Conservation (phyloP, 2,113 vertebrate genomes). For the Colossoma macropomum region DNA sequence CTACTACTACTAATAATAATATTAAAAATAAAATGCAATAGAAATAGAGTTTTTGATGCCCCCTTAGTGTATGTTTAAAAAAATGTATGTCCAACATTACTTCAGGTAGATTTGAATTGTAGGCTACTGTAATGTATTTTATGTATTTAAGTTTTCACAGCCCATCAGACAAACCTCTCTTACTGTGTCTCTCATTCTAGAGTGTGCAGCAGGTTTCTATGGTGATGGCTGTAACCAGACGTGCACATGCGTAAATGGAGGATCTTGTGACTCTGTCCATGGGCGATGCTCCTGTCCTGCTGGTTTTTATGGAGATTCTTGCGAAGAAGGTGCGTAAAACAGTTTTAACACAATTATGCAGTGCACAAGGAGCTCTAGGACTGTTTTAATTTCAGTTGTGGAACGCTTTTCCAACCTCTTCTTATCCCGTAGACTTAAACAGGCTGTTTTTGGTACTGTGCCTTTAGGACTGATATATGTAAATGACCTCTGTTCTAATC, state of each 20-base stretch:
- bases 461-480: too few relatives aligned
- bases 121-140: not conserved
- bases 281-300: constrained; percentile 79
- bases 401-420: too few relatives aligned
- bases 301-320: constrained; percentile 78
- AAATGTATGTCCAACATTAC: too few relatives aligned
- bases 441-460: too few relatives aligned
- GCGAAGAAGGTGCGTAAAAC: constrained; percentile 75
- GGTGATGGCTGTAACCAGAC: constrained; percentile 77
- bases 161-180: not conserved
- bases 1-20: too few relatives aligned
- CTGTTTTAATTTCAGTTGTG: not conserved
- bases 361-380: too few relatives aligned
- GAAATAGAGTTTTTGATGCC: too few relatives aligned
- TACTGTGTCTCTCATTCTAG: constrained; percentile 60
- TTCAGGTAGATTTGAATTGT: not conserved
- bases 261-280: constrained; percentile 73
- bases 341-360: not conserved
- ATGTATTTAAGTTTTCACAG: not conserved
- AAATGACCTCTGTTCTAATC: too few relatives aligned
- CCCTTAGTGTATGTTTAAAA: too few relatives aligned
- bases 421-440: too few relatives aligned
- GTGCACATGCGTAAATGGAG: constrained; percentile 79
- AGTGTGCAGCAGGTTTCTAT: constrained; percentile 73
- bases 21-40: too few relatives aligned